Evolutionary conservation across 2,888 invertebrate genomes (phyloP).

Genomic region (Proisotoma minuta): DNA sequence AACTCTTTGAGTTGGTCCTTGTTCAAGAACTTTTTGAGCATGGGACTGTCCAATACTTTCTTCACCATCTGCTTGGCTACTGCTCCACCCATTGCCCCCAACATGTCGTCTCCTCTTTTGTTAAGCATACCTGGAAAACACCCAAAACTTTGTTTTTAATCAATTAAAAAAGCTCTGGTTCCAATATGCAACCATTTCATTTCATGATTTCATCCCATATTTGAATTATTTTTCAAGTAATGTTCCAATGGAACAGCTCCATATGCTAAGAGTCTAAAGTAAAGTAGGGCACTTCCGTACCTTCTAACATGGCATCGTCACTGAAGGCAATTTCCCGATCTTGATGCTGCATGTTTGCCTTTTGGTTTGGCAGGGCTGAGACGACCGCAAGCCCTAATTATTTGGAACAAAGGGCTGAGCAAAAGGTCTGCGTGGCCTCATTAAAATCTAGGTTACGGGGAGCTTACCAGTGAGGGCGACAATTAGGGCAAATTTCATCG

Average conservation of each 20-base stretch:
- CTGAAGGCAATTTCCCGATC: background rate
- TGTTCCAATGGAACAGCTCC: too few species aligned
- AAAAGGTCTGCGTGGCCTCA: too few species aligned
- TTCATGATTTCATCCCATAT: too few species aligned
- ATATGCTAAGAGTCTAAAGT: background rate
- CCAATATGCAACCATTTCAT: background rate
- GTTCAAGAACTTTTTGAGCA: background rate
- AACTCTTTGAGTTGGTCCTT: background rate
- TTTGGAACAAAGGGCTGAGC: background rate
- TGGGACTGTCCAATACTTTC: background rate
- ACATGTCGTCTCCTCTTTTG: background rate
- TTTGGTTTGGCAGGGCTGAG: background rate
- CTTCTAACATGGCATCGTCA: background rate
- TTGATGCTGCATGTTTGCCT: background rate
- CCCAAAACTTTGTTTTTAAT: too few species aligned
- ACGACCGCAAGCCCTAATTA: background rate
- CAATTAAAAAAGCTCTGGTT: background rate
- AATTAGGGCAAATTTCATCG: background rate
- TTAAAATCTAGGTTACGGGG: background rate
- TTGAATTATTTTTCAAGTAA: too few species aligned
- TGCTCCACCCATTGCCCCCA: background rate
- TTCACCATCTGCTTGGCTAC: background rate
- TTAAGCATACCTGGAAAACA: background rate
- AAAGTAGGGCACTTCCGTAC: background rate
- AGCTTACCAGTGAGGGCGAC: background rate